Evolutionary conservation across 37 sponge, comb jelly and placozoan genomes (phyloP).

Genomic region (Geodia barretti): DNA sequence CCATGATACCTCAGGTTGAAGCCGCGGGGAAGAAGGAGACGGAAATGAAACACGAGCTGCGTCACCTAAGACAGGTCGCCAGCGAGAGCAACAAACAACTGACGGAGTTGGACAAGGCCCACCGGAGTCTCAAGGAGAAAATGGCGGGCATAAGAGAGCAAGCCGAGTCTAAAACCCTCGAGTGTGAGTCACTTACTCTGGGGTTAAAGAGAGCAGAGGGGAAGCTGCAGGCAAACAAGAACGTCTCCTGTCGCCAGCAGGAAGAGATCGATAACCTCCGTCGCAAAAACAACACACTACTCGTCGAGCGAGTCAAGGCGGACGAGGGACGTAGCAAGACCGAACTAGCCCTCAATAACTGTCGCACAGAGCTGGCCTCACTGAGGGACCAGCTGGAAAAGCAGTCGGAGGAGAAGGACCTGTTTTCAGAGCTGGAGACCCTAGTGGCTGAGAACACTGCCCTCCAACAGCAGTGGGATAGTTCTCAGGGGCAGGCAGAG

Average conservation of each 20-base stretch:
- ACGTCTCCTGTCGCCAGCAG: constrained; percentile 11
- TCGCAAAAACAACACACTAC: constrained; percentile 1
- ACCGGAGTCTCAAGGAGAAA: constrained; percentile 1
- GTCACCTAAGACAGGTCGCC: constrained; percentile 29
- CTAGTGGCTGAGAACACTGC: constrained; percentile 2
- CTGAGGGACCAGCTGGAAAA: constrained; percentile 9
- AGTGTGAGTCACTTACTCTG: constrained; percentile 22
- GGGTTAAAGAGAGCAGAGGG: constrained; percentile 20
- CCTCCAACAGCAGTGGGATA: constrained; percentile 8
- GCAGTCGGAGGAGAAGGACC: constrained; percentile 15
- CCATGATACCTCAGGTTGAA: constrained; percentile 11
- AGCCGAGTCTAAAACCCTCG: constrained; percentile 14
- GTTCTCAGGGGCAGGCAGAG: not conserved
- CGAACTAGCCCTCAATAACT: constrained; percentile 1
- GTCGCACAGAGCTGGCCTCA: not conserved
- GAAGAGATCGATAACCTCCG: constrained; percentile 27
- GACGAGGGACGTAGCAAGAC: not conserved
- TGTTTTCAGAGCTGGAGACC: constrained; percentile 35
- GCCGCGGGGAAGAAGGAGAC: constrained; percentile 40
- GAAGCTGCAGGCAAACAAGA: constrained; percentile 25
- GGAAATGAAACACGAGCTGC: constrained; percentile 13
- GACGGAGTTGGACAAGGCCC: not conserved
- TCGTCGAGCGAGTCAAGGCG: not conserved
- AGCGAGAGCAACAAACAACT: constrained; percentile 40
- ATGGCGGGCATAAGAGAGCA: constrained; percentile 6